Evolutionary conservation across 2,797 vertebrate genomes (phyloP).

Genomic region (Arremon brunneinucha): DNA sequence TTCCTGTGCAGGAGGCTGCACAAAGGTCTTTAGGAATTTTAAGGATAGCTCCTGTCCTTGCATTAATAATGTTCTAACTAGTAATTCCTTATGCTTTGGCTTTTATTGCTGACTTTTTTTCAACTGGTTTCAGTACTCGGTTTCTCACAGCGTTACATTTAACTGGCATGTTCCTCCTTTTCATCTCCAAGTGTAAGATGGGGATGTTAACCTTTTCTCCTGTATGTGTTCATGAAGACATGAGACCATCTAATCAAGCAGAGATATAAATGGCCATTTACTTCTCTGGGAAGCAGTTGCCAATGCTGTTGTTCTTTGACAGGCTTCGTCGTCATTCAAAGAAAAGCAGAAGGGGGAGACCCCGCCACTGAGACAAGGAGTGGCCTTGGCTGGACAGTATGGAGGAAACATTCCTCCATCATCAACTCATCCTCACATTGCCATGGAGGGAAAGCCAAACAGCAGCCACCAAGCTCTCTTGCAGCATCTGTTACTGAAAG

Average conservation of each 20-base stretch:
- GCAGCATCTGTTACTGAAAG: constrained; percentile 95
- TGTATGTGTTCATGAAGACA: not conserved
- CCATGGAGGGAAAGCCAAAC: constrained; percentile 89
- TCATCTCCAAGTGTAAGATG: not conserved
- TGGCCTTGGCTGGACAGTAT: constrained; percentile 85
- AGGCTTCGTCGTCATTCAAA: constrained; percentile 88
- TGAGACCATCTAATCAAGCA: not conserved
- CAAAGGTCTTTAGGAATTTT: not conserved
- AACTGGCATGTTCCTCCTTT: constrained; percentile 24
- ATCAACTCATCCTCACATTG: constrained; percentile 74
- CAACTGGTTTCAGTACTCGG: not conserved
- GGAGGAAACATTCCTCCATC: constrained; percentile 83
- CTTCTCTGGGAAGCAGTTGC: not conserved
- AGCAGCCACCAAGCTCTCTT: constrained; percentile 97
- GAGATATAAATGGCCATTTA: not conserved
- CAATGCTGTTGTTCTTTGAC: constrained; percentile 43
- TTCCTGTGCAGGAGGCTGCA: not conserved
- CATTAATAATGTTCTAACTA: constrained; percentile 39
- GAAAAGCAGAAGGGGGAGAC: constrained; percentile 87
- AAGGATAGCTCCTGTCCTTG: not conserved
- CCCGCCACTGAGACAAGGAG: constrained; percentile 78
- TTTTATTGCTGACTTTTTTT: not conserved
- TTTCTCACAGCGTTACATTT: constrained; percentile 21
- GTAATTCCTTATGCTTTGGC: not conserved
- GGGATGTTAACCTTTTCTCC: not conserved